phyloP scores from a whole-genome alignment of 2,888 invertebrate species.

The Mellilla xanthometata region DNA sequence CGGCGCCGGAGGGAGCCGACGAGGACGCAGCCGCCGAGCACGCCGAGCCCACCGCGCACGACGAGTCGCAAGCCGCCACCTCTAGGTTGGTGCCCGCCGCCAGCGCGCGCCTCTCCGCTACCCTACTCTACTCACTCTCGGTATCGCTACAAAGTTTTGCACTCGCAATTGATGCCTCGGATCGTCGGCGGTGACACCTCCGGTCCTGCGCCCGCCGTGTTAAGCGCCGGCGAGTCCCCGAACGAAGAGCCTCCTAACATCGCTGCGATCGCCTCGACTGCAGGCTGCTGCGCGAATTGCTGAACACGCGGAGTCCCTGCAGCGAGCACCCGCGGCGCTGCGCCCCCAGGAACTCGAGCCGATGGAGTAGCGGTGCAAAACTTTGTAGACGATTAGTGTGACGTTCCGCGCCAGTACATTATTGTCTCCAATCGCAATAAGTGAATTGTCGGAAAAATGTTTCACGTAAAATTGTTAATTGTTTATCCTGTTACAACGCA shows the following conservation, averaged over 20 bases:
- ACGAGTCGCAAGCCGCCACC: constrained; percentile 63
- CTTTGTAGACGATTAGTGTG: constrained; percentile 73
- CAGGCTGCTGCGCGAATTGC: no score
- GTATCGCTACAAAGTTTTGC: constrained; percentile 82
- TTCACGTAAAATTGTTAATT: constrained; percentile 8
- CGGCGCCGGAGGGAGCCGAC: constrained; percentile 46
- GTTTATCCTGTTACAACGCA: not conserved
- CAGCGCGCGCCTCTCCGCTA: constrained; percentile 62
- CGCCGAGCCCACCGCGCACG: constrained; percentile 54
- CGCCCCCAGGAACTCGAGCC: constrained; percentile 17
- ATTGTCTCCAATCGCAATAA: constrained; percentile 15
- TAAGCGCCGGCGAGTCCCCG: no score
- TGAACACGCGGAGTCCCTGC: no score
- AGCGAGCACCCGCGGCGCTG: constrained; percentile 43
- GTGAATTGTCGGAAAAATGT: constrained; percentile 17
- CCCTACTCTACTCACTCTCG: constrained; percentile 54
- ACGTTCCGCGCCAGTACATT: constrained; percentile 19
- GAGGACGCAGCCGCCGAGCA: constrained; percentile 48
- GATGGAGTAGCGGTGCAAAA: constrained; percentile 76
- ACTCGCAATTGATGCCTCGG: constrained; percentile 41
- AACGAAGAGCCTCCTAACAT: constrained; percentile 6
- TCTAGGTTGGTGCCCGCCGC: constrained; percentile 79
- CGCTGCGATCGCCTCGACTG: constrained; percentile 1
- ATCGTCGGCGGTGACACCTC: constrained; percentile 17
- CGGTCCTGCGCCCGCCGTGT: no score